These are phyloP conservation scores for Hemicentrotus pulcherrimus DNA, from an alignment of 35 echinoderm and acorn worm species.

Conservation along the genomic window DNA sequence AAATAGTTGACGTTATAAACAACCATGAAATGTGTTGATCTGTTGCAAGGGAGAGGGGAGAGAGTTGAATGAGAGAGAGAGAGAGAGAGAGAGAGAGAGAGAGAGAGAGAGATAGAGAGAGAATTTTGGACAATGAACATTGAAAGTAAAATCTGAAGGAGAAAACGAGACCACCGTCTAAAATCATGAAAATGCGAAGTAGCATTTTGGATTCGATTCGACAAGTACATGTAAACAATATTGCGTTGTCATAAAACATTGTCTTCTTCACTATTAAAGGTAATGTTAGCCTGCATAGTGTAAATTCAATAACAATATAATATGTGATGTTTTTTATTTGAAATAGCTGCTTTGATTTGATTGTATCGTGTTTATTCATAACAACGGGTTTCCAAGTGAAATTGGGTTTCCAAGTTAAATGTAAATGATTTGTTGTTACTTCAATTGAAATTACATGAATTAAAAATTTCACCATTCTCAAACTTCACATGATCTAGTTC, in stretches of 20 bases:
- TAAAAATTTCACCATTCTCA: no score
- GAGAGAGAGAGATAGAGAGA: neutral
- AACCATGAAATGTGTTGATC: conserved; percentile 2
- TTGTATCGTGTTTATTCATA: no score
- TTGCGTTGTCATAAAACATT: conserved; percentile 41
- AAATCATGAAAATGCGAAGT: neutral
- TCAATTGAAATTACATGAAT: no score
- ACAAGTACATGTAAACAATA: conserved; percentile 50
- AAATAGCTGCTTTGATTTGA: no score
- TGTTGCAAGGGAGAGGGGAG: neutral
- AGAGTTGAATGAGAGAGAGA: neutral
- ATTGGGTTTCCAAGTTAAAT: no score
- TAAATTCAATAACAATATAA: neutral
- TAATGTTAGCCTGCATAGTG: neutral
- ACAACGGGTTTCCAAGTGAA: no score
- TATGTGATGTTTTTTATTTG: no score
- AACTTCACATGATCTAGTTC: no score
- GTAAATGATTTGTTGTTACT: no score
- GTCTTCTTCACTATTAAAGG: neutral
- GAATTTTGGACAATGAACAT: neutral
- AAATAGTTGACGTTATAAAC: conserved; percentile 45
- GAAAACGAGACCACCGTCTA: neutral
- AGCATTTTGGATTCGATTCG: conserved; percentile 32
- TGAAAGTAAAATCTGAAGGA: neutral
- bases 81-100: neutral